phyloP scores from a whole-genome alignment of 2,113 vertebrate species.

The Saccopteryx bilineata region DNA sequence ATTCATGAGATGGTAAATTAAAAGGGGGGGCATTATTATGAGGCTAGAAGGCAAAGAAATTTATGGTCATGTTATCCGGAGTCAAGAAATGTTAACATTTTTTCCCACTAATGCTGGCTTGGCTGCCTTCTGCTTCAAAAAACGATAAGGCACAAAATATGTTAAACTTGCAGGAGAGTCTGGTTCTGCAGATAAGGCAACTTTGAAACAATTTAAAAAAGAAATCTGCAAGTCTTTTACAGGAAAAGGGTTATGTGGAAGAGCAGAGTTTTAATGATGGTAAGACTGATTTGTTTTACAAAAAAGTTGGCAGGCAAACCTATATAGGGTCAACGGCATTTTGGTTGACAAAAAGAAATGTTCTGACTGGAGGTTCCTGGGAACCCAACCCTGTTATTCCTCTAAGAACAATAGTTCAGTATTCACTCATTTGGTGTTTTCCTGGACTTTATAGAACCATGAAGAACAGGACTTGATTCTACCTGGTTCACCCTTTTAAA shows the following conservation, averaged over 20 bases:
- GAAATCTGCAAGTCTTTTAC: background rate
- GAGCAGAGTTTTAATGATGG: background rate
- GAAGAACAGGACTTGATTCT: background rate
- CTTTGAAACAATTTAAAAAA: background rate
- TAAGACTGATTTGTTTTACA: background rate
- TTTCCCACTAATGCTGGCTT: background rate
- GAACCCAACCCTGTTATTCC: background rate
- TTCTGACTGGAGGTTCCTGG: background rate
- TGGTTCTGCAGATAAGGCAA: background rate
- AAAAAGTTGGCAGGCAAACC: background rate
- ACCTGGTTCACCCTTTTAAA: background rate
- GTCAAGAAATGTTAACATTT: background rate
- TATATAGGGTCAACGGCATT: background rate
- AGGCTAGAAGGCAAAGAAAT: background rate
- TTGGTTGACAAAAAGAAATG: background rate
- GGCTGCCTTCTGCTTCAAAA: background rate
- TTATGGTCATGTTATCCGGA: background rate
- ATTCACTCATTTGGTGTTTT: background rate
- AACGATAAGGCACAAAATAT: background rate
- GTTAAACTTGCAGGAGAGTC: background rate
- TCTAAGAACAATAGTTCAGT: background rate
- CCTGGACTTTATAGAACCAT: background rate
- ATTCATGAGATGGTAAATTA: background rate
- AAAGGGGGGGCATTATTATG: background rate
- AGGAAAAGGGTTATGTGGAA: background rate